Percentiles rank a stretch among this genome's conserved stretches.
These are phyloP conservation scores for Galendromus occidentalis DNA, from an alignment of 1,140 invertebrate genomes.

Conservation along the genomic window DNA sequence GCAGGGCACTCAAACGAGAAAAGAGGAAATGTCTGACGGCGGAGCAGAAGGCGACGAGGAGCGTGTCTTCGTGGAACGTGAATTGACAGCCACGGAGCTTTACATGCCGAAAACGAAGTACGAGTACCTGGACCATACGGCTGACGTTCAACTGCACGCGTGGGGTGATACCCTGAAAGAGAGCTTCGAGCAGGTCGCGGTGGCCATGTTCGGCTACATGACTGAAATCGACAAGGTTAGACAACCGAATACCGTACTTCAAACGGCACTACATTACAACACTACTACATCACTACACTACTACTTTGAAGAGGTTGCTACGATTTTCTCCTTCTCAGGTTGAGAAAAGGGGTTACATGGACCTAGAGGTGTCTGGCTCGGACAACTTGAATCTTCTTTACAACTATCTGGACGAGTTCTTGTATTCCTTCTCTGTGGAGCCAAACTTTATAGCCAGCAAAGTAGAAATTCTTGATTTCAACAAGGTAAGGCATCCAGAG, in stretches of 20 bases:
- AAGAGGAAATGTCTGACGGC: no score
- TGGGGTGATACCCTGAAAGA: slow-evolving; percentile 75
- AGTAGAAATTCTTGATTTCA: slow-evolving; percentile 70
- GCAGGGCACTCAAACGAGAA: no score
- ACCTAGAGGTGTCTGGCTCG: slow-evolving; percentile 33
- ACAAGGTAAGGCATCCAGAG: slow-evolving; percentile 34
- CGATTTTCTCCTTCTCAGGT: neutral
- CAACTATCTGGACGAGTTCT: slow-evolving; percentile 80
- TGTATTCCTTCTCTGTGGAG: slow-evolving; percentile 80
- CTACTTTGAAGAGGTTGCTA: neutral
- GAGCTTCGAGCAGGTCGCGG: slow-evolving; percentile 81
- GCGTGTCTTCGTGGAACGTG: slow-evolving; percentile 15
- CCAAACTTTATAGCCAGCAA: slow-evolving; percentile 57
- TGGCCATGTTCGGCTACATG: slow-evolving; percentile 94
- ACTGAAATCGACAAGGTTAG: slow-evolving; percentile 63
- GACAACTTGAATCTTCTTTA: slow-evolving; percentile 73
- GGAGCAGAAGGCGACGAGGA: slow-evolving; percentile 12
- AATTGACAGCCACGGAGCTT: slow-evolving; percentile 35
- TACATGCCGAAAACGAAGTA: slow-evolving; percentile 39
- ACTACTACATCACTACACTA: no score
- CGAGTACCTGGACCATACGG: slow-evolving; percentile 83
- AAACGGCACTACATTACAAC: slow-evolving; percentile 17
- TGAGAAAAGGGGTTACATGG: slow-evolving; percentile 9
- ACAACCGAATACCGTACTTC: slow-evolving; percentile 19
- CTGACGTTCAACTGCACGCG: slow-evolving; percentile 79